phyloP scores from a whole-genome alignment of 2,888 invertebrate species.

The Gymnoscelis rufifasciata region DNA sequence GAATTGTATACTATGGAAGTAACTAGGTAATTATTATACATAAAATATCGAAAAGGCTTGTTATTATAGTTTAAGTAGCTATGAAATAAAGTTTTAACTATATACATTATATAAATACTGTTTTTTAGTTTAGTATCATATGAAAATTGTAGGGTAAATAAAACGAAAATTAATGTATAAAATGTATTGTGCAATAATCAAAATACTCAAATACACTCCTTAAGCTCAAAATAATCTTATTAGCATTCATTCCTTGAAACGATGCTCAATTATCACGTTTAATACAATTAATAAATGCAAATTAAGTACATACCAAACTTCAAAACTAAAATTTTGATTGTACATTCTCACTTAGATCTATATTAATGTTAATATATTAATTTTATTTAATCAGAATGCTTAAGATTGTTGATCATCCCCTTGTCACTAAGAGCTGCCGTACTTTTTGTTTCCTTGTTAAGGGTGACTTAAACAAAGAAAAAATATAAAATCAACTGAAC shows the following conservation, averaged over 20 bases:
- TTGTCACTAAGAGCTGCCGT: too few relatives aligned
- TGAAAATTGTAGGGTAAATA: conserved; percentile 17
- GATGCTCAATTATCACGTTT: conserved; percentile 52
- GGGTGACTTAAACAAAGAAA: too few relatives aligned
- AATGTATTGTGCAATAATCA: conserved; percentile 60
- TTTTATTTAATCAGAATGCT: conserved; percentile 21
- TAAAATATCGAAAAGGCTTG: too few relatives aligned
- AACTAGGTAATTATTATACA: too few relatives aligned
- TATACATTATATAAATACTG: background rate
- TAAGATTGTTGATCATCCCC: too few relatives aligned
- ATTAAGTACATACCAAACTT: conserved; percentile 43
- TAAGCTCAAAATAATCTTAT: conserved; percentile 46
- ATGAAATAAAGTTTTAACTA: background rate
- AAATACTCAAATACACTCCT: conserved; percentile 40
- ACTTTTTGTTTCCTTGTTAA: too few relatives aligned
- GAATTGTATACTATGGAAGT: too few relatives aligned
- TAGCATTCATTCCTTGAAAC: conserved; percentile 37
- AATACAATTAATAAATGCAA: conserved; percentile 63
- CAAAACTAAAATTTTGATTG: conserved; percentile 47
- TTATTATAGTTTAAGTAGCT: background rate
- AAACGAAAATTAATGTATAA: conserved; percentile 42
- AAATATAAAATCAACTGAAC: too few relatives aligned
- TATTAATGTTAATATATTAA: conserved; percentile 27
- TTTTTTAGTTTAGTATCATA: background rate
- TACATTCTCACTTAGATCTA: conserved; percentile 43